phyloP scores from a whole-genome alignment of 2,888 invertebrate genomes.

The Ganaspis brasiliensis region DNA sequence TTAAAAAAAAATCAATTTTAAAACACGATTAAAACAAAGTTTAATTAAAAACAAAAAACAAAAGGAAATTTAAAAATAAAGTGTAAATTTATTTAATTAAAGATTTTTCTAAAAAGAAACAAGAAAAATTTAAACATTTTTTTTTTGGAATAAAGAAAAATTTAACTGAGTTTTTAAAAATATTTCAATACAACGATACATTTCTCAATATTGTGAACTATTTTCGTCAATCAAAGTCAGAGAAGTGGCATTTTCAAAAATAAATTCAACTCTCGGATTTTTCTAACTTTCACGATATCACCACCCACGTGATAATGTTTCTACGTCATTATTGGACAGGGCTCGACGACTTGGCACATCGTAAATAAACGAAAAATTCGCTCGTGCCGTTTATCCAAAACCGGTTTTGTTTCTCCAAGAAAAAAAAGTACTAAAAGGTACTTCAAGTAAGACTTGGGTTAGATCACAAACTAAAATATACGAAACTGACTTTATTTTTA shows the following conservation, averaged over 20 bases:
- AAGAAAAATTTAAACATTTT: too few species aligned
- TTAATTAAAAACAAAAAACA: too few species aligned
- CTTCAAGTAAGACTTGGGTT: conserved; percentile 56
- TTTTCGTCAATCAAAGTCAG: neutral
- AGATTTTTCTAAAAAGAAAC: too few species aligned
- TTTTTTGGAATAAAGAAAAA: too few species aligned
- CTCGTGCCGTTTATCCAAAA: conserved; percentile 57
- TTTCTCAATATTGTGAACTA: neutral
- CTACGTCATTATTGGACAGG: conserved; percentile 18
- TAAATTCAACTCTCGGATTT: conserved; percentile 24
- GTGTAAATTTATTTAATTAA: too few species aligned
- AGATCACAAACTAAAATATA: conserved; percentile 67
- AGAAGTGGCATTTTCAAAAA: conserved; percentile 6
- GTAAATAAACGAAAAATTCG: conserved; percentile 26
- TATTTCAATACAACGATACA: neutral
- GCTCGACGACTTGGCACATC: conserved; percentile 40
- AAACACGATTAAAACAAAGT: too few species aligned
- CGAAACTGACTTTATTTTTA: conserved; percentile 48
- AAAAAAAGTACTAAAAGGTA: conserved; percentile 22
- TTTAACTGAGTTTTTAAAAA: neutral
- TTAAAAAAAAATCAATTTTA: too few species aligned
- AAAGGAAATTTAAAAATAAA: too few species aligned
- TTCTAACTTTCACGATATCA: neutral
- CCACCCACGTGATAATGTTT: conserved; percentile 36
- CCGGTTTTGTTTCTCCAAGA: conserved; percentile 60